Evolutionary conservation across 2,888 invertebrate genomes (phyloP).

Genomic region (Agrochola lychnidis): DNA sequence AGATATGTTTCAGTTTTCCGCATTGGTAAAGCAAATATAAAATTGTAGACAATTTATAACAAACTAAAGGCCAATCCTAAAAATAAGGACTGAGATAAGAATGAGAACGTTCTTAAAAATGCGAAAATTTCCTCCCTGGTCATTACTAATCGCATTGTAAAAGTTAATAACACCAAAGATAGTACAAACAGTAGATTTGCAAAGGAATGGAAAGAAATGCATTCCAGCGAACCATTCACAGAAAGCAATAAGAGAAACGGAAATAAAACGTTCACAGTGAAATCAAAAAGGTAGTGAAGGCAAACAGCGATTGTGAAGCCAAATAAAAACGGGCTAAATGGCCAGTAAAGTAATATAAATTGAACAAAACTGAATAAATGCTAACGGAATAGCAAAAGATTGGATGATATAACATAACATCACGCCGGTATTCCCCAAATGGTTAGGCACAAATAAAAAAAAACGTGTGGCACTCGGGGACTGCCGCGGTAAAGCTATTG

Average conservation of each 20-base stretch:
- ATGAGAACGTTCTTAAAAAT: no score
- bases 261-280: conserved; percentile 52
- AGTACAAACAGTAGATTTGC: conserved; percentile 3
- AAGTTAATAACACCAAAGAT: background rate
- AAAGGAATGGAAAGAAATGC: conserved; percentile 38
- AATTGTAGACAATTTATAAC: background rate
- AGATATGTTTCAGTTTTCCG: background rate
- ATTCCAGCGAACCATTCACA: conserved; percentile 34
- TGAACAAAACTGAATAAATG: conserved; percentile 65
- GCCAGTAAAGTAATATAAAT: conserved; percentile 54
- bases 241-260: conserved; percentile 44
- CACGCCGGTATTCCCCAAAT: background rate
- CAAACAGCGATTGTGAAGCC: conserved; percentile 48
- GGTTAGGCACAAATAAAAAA: no score
- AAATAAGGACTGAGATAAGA: no score
- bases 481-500: no score
- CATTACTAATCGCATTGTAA: background rate
- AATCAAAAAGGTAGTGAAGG: conserved; percentile 48
- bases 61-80: no score
- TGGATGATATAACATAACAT: conserved; percentile 44
- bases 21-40: background rate
- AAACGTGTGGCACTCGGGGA: no score
- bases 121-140: no score
- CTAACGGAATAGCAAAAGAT: conserved; percentile 68
- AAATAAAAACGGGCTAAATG: conserved; percentile 63